Conservation (phyloP, 2,888 invertebrate genomes). For the Caenorhabditis plicata region DNA sequence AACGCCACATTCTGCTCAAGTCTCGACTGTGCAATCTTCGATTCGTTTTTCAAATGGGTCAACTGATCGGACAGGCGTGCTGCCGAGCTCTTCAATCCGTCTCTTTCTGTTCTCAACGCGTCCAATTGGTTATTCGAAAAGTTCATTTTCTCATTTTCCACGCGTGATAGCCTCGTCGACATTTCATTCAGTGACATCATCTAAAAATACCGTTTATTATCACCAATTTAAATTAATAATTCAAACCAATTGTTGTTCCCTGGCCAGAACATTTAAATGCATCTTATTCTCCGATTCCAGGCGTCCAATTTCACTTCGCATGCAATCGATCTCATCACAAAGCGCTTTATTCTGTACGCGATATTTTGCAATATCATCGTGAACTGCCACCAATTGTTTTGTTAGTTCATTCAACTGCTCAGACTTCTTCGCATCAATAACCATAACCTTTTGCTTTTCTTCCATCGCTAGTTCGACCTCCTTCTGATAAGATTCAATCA, state of each 20-base stretch:
- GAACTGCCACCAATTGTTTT: slow-evolving; percentile 8
- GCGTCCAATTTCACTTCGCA: slow-evolving; percentile 2
- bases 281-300: slow-evolving; percentile 4
- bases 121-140: slow-evolving; percentile 26
- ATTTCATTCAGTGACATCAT: slow-evolving; percentile 33
- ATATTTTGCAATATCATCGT: too few species aligned
- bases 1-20: slow-evolving; percentile 27
- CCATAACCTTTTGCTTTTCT: slow-evolving; percentile 13
- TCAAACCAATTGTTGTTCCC: slow-evolving; percentile 28
- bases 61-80: slow-evolving; percentile 25
- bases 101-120: slow-evolving; percentile 27
- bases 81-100: slow-evolving; percentile 26
- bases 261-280: slow-evolving; percentile 9
- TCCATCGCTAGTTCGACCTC: slow-evolving; percentile 10
- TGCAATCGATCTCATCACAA: slow-evolving; percentile 20
- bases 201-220: slow-evolving; percentile 3
- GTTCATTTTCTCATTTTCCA: slow-evolving; percentile 25
- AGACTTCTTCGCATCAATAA: slow-evolving; percentile 11
- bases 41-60: slow-evolving; percentile 28
- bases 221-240: neutral
- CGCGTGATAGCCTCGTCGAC: slow-evolving; percentile 17
- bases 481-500: slow-evolving; percentile 7
- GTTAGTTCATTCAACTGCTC: slow-evolving; percentile 10
- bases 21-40: slow-evolving; percentile 16
- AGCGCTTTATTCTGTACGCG: too few species aligned